Conservation (phyloP, 2,797 vertebrate genomes). For the Falco rusticolus region DNA sequence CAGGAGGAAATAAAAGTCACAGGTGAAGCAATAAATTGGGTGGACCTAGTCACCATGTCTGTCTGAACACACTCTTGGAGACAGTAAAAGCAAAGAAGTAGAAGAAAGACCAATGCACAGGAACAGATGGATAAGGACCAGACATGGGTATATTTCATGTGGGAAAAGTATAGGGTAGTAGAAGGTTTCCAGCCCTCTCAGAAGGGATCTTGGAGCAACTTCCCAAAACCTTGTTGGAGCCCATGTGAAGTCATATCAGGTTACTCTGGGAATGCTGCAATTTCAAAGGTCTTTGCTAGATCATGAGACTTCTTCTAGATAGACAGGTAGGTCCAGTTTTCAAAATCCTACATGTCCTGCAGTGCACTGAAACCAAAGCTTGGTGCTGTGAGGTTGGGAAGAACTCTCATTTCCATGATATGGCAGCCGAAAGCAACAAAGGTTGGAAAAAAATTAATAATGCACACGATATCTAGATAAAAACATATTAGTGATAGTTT, state of each 20-base stretch:
- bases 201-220: background rate
- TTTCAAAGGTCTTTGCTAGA: background rate
- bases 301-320: background rate
- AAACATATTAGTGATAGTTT: background rate
- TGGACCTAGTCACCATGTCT: background rate
- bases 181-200: background rate
- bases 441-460: background rate
- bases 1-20: background rate
- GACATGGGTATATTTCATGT: background rate
- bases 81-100: background rate
- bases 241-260: background rate
- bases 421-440: background rate
- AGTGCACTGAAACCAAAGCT: background rate
- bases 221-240: slow-evolving; percentile 7
- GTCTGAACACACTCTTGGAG: background rate
- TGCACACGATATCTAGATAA: background rate
- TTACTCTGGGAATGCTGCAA: background rate
- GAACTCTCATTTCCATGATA: background rate
- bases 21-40: background rate
- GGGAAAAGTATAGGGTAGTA: background rate
- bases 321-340: background rate
- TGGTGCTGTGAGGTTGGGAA: background rate
- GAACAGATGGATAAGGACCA: background rate
- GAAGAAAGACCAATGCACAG: background rate
- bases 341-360: background rate